These are phyloP conservation scores for Geopemphigus sp. DNA, from an alignment of 1,140 invertebrate genomes.

Conservation along the genomic window DNA sequence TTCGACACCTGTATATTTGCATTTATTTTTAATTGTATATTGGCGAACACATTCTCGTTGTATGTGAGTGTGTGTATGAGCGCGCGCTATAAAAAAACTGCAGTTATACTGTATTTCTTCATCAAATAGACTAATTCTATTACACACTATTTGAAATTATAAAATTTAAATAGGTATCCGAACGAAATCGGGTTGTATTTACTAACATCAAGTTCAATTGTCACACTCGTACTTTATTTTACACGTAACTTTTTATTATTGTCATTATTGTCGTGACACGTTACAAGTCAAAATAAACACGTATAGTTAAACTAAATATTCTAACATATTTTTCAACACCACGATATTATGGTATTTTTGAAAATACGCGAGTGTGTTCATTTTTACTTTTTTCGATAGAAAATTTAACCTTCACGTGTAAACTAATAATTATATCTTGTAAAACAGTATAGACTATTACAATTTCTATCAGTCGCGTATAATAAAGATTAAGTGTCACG, in stretches of 20 bases:
- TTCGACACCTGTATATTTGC: conserved; percentile 32
- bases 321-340: no score
- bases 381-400: background rate
- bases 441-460: background rate
- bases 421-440: background rate
- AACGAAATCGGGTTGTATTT: no score
- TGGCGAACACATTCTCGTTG: background rate
- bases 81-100: background rate
- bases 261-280: no score
- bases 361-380: background rate
- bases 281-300: no score
- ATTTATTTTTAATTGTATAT: background rate
- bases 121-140: background rate
- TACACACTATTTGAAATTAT: background rate
- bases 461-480: background rate
- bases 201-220: no score
- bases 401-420: background rate
- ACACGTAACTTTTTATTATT: no score
- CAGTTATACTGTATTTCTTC: background rate
- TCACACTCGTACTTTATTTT: no score
- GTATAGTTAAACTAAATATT: no score
- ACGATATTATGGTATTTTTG: no score
- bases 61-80: no score
- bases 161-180: no score
- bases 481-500: background rate